Evolutionary conservation across 2,888 invertebrate species (phyloP), one percentile per base, ranked within the genome.

Genomic region (Antitype chi): DNA sequence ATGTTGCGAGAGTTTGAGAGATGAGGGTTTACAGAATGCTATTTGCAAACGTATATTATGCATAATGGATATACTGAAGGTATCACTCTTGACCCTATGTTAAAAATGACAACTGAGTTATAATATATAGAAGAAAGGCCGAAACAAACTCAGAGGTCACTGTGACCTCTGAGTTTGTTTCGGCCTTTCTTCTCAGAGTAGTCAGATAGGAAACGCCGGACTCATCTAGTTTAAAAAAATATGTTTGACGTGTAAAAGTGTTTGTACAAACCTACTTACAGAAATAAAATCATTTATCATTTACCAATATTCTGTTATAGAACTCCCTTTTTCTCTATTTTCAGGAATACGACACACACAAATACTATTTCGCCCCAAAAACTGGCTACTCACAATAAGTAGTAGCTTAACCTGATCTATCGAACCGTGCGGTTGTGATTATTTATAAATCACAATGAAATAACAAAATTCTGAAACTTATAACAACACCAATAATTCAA

Each of bases 11-110:
- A 38, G 25, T 57, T 74, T 80, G 59, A 76, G 23, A 47, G 17
- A 74, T 71, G 63, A 69, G 59, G n/a, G 59, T 64, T 70, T 43
- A 23, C n/a, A 76, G 9, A 84, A 72, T 63, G 32, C 59, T 76
- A 79, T 70, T 73, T 69, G n/a, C n/a, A 79, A n/a, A 49, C 15
- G 17, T 55, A 28, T 32, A 70, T 59, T 15, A 62, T 47, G 25
- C 47, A 47, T 70, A 68, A 11, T 60, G 13, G 4, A 28, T 11
- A 38, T 20, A 23, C 43, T 59, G 0, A 49, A 43, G 15, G 20
- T 20, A 25, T 63, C 32, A 23, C 6, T 7, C 3, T 17, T 17
- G 23, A 20, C 2, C 71, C 15, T 17, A 32, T 7, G 20, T 49
- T 49, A 25, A 25, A 49, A 57, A 23, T 5, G 17, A 28, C 11